A percentile compares a stretch with the other conserved stretches of the same genome.
These are phyloP conservation scores for Hassar affinis DNA, from an alignment of 2,113 vertebrate genomes.

Conservation along the genomic window DNA sequence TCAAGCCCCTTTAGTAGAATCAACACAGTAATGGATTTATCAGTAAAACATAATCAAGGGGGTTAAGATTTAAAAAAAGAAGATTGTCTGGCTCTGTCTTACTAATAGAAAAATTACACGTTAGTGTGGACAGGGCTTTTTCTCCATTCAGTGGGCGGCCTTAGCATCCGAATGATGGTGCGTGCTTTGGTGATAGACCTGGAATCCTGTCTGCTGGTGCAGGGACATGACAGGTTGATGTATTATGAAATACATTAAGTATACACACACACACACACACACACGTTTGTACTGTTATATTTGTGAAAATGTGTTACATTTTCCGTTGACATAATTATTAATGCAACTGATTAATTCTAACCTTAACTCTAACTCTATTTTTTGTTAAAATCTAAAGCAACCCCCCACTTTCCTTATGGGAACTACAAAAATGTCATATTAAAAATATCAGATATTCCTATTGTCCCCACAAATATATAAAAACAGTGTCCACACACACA, in stretches of 20 bases:
- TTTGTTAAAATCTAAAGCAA: too few relatives aligned
- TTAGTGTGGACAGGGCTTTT: conserved; percentile 77
- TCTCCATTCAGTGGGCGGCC: conserved; percentile 79
- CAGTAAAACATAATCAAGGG: background rate
- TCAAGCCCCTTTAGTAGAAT: background rate
- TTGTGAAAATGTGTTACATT: too few relatives aligned
- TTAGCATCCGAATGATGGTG: conserved; percentile 84
- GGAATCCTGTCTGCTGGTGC: conserved; percentile 73
- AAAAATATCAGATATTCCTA: too few relatives aligned
- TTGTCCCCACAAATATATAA: background rate
- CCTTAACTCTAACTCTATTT: too few relatives aligned
- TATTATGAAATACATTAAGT: background rate
- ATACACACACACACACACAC: conserved; percentile 12
- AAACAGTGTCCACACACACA: background rate
- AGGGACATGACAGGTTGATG: conserved; percentile 31
- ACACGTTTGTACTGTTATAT: background rate
- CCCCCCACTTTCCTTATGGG: too few relatives aligned
- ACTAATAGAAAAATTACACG: conserved; percentile 82
- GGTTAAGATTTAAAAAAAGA: conserved; percentile 52
- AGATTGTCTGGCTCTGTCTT: conserved; percentile 72
- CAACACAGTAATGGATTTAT: background rate
- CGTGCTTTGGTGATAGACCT: conserved; percentile 74
- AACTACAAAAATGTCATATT: too few relatives aligned
- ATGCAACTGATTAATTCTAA: too few relatives aligned
- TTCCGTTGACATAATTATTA: too few relatives aligned